A percentile compares a stretch with the other conserved stretches of the same genome.
phyloP scores from a whole-genome alignment of 2,797 vertebrate genomes.

The Caiman crocodilus region DNA sequence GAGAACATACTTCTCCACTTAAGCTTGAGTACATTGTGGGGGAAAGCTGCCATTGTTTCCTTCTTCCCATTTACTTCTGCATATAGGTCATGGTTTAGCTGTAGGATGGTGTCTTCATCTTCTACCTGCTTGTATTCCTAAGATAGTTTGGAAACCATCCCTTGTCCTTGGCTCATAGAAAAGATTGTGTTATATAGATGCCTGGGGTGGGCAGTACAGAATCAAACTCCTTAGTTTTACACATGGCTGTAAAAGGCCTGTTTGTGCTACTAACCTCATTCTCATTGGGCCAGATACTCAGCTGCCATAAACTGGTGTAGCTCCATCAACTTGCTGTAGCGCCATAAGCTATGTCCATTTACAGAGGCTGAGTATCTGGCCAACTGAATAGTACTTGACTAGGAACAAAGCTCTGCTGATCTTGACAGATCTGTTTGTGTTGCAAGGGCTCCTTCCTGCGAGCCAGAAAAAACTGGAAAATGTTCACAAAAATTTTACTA shows the following conservation, averaged over 20 bases:
- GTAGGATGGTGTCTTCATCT: not conserved
- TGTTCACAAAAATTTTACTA: not conserved
- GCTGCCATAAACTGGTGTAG: not conserved
- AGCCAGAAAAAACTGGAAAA: not conserved
- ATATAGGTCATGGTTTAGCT: not conserved
- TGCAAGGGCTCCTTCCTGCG: not conserved
- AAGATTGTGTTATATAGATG: not conserved
- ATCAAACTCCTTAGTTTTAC: not conserved
- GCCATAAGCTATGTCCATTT: not conserved
- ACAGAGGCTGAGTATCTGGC: not conserved
- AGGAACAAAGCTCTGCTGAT: not conserved
- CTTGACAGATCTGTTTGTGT: not conserved
- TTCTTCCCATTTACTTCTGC: not conserved
- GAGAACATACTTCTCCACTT: not conserved
- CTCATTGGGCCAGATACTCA: not conserved
- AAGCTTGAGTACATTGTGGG: not conserved
- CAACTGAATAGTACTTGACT: not conserved
- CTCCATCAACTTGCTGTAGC: rapidly evolving
- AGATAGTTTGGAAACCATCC: not conserved
- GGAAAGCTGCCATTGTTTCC: not conserved
- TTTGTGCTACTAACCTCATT: not conserved
- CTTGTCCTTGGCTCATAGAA: not conserved
- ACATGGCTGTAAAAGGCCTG: not conserved
- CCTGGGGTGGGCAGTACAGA: not conserved
- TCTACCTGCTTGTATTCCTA: not conserved